These are phyloP conservation scores for Nibea albiflora DNA, from an alignment of 2,113 vertebrate species.

Conservation along the genomic window DNA sequence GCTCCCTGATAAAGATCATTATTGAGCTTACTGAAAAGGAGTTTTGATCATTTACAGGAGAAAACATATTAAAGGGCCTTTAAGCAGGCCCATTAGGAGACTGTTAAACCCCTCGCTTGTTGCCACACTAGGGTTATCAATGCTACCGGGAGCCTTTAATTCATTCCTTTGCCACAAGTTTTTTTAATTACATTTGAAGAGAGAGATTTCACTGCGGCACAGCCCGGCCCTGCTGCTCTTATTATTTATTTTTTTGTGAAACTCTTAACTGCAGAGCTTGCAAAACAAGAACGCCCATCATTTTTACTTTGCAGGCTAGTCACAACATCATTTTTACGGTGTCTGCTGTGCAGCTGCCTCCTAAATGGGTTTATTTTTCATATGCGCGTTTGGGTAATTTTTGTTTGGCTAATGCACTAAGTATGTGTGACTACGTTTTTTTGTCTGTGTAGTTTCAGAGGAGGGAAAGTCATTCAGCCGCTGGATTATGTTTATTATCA, in stretches of 20 bases:
- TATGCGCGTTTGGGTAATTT: slow-evolving; percentile 51
- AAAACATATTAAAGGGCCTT: slow-evolving; percentile 77
- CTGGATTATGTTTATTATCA: slow-evolving; percentile 24
- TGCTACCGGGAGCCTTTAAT: slow-evolving; percentile 54
- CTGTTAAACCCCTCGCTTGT: slow-evolving; percentile 62
- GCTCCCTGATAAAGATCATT: slow-evolving; percentile 74
- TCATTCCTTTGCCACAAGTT: slow-evolving; percentile 59
- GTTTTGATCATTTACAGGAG: slow-evolving; percentile 78
- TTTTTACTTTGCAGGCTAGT: slow-evolving; percentile 64
- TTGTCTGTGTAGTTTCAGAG: slow-evolving; percentile 12
- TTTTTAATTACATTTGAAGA: slow-evolving; percentile 71
- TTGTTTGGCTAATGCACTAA: slow-evolving; percentile 46
- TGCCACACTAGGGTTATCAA: slow-evolving; percentile 66
- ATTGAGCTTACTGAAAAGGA: slow-evolving; percentile 69
- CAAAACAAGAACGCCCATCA: slow-evolving; percentile 57
- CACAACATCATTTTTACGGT: slow-evolving; percentile 62
- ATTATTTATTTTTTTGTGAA: slow-evolving; percentile 42
- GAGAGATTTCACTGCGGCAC: slow-evolving; percentile 37
- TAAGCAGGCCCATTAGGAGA: slow-evolving; percentile 62
- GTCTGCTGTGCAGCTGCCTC: slow-evolving; percentile 49
- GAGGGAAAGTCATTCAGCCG: slow-evolving; percentile 1
- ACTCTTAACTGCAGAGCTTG: slow-evolving; percentile 55
- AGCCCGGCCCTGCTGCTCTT: slow-evolving; percentile 31
- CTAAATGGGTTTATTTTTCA: slow-evolving; percentile 61
- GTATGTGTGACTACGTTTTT: neutral